A percentile compares a stretch with the other conserved stretches of the same genome.
Evolutionary conservation across 2,888 invertebrate genomes (phyloP).

Genomic region (Chromoteleia sp.): DNA sequence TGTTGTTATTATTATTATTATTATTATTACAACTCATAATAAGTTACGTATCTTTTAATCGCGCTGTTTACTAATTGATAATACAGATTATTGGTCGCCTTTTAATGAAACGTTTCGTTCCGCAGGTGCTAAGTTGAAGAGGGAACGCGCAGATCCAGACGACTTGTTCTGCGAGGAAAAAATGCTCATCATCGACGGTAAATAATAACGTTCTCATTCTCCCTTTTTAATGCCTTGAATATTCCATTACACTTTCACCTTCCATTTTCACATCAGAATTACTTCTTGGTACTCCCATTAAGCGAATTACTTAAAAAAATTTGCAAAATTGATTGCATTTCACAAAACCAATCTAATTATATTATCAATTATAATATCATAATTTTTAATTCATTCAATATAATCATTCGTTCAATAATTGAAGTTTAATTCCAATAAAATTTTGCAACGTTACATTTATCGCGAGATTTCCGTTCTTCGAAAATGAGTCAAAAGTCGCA

Average conservation of each 20-base stretch:
- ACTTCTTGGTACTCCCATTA: neutral
- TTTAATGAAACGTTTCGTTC: conserved; percentile 60
- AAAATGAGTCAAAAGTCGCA: conserved; percentile 7
- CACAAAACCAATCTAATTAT: too few relatives aligned
- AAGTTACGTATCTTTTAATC: neutral
- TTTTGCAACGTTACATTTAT: too few relatives aligned
- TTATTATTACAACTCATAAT: too few relatives aligned
- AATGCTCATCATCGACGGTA: conserved; percentile 84
- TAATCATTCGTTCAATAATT: too few relatives aligned
- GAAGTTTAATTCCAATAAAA: too few relatives aligned
- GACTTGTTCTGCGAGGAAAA: conserved; percentile 84
- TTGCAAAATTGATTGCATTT: too few relatives aligned
- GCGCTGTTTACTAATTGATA: conserved; percentile 4
- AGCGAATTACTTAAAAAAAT: too few relatives aligned
- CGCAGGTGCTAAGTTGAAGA: conserved; percentile 81
- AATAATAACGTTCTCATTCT: conserved; percentile 67
- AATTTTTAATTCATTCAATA: too few relatives aligned
- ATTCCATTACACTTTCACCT: conserved; percentile 29
- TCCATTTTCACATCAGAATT: neutral
- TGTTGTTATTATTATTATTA: too few relatives aligned
- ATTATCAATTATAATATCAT: too few relatives aligned
- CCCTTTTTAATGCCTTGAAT: conserved; percentile 7
- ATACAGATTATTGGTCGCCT: conserved; percentile 11
- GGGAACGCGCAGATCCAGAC: conserved; percentile 82
- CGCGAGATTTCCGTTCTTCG: too few relatives aligned